phyloP scores from a whole-genome alignment of 2,797 vertebrate genomes.

The Moxostoma hubbsi region DNA sequence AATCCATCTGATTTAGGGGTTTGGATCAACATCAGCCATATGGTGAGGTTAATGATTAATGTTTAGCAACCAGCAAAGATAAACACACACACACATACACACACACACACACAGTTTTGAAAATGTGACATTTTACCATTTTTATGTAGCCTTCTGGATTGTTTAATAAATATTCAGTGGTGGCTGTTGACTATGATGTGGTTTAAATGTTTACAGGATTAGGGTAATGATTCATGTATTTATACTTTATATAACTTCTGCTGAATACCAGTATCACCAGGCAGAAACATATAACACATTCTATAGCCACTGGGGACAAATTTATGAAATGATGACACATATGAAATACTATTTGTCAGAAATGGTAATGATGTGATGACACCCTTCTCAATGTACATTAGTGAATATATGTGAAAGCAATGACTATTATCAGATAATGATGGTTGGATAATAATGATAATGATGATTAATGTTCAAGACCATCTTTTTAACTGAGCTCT shows the following conservation, averaged over 20 bases:
- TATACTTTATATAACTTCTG: conserved; percentile 18
- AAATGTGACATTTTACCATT: neutral
- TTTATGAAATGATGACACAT: conserved; percentile 3
- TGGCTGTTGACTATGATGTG: neutral
- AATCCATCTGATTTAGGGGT: conserved; percentile 41
- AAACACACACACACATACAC: conserved; percentile 27
- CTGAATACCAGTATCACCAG: conserved; percentile 2
- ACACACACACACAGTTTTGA: conserved; percentile 18
- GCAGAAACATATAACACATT: conserved; percentile 11
- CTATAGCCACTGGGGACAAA: conserved; percentile 7
- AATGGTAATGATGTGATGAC: neutral
- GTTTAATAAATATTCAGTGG: conserved; percentile 15
- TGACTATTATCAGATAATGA: neutral
- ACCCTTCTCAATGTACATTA: neutral
- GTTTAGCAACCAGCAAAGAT: conserved; percentile 58
- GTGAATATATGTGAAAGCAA: neutral
- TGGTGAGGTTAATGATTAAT: conserved; percentile 69
- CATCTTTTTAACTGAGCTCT: neutral
- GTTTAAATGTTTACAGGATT: conserved; percentile 28
- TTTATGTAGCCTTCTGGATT: conserved; percentile 15
- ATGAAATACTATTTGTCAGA: neutral
- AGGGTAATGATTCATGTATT: conserved; percentile 32
- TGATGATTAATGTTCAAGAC: neutral
- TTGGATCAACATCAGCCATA: conserved; percentile 67
- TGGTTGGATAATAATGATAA: neutral